Evolutionary conservation across 2,888 invertebrate species (phyloP).

Genomic region (Amphipyra tragopoginis): DNA sequence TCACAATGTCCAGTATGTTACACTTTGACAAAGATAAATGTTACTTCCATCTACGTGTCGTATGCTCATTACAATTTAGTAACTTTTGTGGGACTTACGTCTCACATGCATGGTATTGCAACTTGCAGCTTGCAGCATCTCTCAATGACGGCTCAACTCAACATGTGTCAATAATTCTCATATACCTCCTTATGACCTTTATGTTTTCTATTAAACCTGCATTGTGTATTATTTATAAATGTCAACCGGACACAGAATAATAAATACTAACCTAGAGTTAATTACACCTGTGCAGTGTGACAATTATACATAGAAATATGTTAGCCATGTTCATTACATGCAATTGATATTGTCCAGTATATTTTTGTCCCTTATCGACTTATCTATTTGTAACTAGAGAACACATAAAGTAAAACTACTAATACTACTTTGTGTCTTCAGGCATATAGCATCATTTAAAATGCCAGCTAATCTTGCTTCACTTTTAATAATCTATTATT

Average conservation of each 20-base stretch:
- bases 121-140: slow-evolving; percentile 16
- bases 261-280: slow-evolving; percentile 16
- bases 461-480: too few relatives aligned
- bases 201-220: slow-evolving; percentile 14
- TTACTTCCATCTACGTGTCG: slow-evolving; percentile 21
- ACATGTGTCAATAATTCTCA: slow-evolving; percentile 22
- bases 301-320: slow-evolving; percentile 41
- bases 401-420: too few relatives aligned
- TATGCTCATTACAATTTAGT: slow-evolving; percentile 23
- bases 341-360: slow-evolving; percentile 23
- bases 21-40: slow-evolving; percentile 55
- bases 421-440: too few relatives aligned
- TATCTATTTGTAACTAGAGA: not conserved
- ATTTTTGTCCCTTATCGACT: not conserved
- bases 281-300: slow-evolving; percentile 18
- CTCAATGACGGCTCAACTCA: not conserved
- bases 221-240: slow-evolving; percentile 34
- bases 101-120: slow-evolving; percentile 12
- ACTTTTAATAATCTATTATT: too few relatives aligned
- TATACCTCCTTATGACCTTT: slow-evolving; percentile 15
- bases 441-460: too few relatives aligned
- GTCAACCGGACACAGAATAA: slow-evolving; percentile 34
- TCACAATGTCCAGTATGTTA: slow-evolving; percentile 37
- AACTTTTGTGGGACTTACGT: slow-evolving; percentile 18
- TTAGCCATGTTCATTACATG: slow-evolving; percentile 21